Percentiles rank a stretch among this genome's conserved stretches.
These are phyloP conservation scores for Cepaea nemoralis DNA, from an alignment of 1,140 invertebrate genomes.

Conservation along the genomic window DNA sequence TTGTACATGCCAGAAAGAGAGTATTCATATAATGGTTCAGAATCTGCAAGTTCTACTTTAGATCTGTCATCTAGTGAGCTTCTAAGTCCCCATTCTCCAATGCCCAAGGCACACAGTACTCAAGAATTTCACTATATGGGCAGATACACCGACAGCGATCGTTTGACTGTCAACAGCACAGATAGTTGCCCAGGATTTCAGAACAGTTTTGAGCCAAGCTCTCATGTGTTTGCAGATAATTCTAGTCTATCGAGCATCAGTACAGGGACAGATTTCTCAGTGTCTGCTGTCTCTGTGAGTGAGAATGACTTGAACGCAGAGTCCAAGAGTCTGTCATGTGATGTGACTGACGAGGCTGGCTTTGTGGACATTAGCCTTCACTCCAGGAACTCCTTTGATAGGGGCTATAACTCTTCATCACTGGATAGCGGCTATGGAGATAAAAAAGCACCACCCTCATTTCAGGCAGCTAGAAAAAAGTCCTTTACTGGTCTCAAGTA, in stretches of 20 bases:
- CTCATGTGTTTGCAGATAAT: slow-evolving; percentile 71
- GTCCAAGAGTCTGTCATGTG: slow-evolving; percentile 55
- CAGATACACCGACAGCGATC: slow-evolving; percentile 54
- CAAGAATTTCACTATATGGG: slow-evolving; percentile 47
- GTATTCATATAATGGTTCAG: slow-evolving; percentile 24
- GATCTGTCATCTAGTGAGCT: slow-evolving; percentile 34
- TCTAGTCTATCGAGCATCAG: slow-evolving; percentile 72
- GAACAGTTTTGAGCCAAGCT: slow-evolving; percentile 3
- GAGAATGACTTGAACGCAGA: slow-evolving; percentile 54
- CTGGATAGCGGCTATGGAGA: slow-evolving; percentile 62
- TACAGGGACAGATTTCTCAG: slow-evolving; percentile 69
- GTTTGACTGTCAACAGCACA: slow-evolving; percentile 56
- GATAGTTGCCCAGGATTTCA: slow-evolving; percentile 45
- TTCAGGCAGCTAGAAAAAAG: slow-evolving; percentile 60
- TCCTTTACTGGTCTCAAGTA: slow-evolving; percentile 56
- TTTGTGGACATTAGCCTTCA: slow-evolving; percentile 69
- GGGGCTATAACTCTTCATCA: slow-evolving; percentile 51
- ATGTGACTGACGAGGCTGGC: slow-evolving; percentile 58
- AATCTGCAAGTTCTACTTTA: slow-evolving; percentile 23
- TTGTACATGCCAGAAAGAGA: slow-evolving; percentile 21
- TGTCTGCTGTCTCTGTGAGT: slow-evolving; percentile 60
- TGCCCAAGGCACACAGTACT: slow-evolving; percentile 38
- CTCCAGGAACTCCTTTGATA: slow-evolving; percentile 67
- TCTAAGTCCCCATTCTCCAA: slow-evolving; percentile 33
- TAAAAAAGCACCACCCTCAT: slow-evolving; percentile 54